Conservation (phyloP, 2,797 vertebrate genomes). For the Netta rufina region DNA sequence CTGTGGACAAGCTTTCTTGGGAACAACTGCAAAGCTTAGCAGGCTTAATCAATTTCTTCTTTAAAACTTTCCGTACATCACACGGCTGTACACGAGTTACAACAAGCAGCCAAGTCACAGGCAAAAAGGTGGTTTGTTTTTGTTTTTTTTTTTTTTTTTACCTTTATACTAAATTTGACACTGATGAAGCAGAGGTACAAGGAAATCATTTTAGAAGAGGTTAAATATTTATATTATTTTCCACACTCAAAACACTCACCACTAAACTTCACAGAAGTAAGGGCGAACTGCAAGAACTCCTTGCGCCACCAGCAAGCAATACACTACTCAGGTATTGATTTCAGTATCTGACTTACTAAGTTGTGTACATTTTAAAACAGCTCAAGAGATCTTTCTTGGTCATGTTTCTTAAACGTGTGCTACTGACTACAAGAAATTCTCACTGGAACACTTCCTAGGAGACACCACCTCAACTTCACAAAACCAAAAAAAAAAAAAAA, state of each 20-base stretch:
- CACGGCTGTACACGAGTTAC: background rate
- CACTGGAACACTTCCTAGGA: background rate
- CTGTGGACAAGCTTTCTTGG: background rate
- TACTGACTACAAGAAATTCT: background rate
- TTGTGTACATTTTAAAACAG: background rate
- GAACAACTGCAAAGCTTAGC: background rate
- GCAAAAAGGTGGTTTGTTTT: background rate
- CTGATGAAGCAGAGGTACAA: background rate
- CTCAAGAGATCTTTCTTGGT: background rate
- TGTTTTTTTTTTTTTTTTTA: too few relatives aligned
- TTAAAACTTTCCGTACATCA: background rate
- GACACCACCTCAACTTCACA: background rate
- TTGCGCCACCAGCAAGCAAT: fast-evolving
- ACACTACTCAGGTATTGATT: background rate
- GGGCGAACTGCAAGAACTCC: background rate
- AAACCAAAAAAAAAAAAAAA: background rate
- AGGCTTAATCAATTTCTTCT: background rate
- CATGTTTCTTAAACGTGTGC: fast-evolving
- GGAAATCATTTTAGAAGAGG: background rate
- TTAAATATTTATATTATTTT: background rate
- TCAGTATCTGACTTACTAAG: background rate
- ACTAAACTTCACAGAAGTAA: background rate
- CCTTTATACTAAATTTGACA: background rate
- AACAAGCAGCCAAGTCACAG: background rate
- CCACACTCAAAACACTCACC: background rate